phyloP scores from a whole-genome alignment of 2,797 vertebrate genomes.

The Sciaenops ocellatus region DNA sequence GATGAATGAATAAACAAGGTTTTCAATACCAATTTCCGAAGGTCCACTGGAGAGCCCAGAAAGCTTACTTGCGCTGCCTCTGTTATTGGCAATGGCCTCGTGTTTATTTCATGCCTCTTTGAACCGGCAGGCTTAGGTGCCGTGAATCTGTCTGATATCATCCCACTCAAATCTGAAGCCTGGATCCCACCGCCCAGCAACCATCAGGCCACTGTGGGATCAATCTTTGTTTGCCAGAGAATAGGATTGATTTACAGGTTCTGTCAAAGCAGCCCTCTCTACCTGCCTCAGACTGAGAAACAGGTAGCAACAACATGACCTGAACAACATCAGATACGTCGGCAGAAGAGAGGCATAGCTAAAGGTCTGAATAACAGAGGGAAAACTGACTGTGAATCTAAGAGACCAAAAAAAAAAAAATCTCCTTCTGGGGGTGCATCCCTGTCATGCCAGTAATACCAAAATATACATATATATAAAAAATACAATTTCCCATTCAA shows the following conservation, averaged over 20 bases:
- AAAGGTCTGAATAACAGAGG: constrained; percentile 49
- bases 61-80: constrained; percentile 64
- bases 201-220: constrained; percentile 82
- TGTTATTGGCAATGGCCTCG: constrained; percentile 77
- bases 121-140: constrained; percentile 81
- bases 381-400: constrained; percentile 55
- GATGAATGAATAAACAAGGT: constrained; percentile 73
- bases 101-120: constrained; percentile 88
- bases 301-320: constrained; percentile 74
- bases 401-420: constrained; percentile 49
- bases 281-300: constrained; percentile 79
- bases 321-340: constrained; percentile 67
- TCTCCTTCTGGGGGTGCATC: constrained; percentile 33
- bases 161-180: constrained; percentile 84
- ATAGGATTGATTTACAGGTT: constrained; percentile 87
- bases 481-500: constrained; percentile 63
- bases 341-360: constrained; percentile 54
- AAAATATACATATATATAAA: constrained; percentile 32
- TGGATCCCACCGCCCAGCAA: constrained; percentile 75
- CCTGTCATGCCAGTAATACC: constrained; percentile 39
- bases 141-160: constrained; percentile 84
- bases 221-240: constrained; percentile 86
- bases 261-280: constrained; percentile 85
- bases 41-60: constrained; percentile 67
- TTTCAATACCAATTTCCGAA: constrained; percentile 74